phyloP scores from a whole-genome alignment of 37 sponge, comb jelly and placozoan genomes.

The Mnemiopsis leidyi region DNA sequence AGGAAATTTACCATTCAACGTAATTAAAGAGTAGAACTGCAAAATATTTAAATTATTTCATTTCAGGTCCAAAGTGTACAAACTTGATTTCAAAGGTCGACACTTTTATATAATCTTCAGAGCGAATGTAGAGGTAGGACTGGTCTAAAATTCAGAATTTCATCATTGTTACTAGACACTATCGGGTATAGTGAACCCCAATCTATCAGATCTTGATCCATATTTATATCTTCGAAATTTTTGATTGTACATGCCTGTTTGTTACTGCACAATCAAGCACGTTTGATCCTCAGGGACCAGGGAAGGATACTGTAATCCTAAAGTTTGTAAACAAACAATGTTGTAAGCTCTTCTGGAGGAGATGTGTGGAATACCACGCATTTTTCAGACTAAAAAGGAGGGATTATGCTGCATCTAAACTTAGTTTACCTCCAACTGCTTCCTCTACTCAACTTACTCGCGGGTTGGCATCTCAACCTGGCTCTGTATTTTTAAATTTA shows the following conservation, averaged over 20 bases:
- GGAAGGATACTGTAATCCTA: neutral
- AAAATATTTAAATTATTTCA: too few species aligned
- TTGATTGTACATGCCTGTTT: neutral
- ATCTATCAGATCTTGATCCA: too few species aligned
- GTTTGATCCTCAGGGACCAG: neutral
- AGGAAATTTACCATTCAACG: too few species aligned
- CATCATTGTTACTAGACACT: too few species aligned
- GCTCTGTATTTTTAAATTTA: too few species aligned
- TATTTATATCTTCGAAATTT: neutral
- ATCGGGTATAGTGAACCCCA: too few species aligned
- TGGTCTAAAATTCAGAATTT: too few species aligned
- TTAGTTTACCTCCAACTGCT: neutral
- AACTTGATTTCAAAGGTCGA: constrained; percentile 44
- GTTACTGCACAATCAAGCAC: neutral
- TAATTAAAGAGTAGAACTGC: too few species aligned
- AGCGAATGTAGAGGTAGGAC: neutral
- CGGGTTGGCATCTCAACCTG: too few species aligned
- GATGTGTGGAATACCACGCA: constrained; percentile 35
- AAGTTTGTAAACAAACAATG: constrained; percentile 4
- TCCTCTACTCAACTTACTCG: neutral
- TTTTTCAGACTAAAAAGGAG: neutral
- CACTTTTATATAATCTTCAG: constrained; percentile 26
- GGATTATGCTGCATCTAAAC: neutral
- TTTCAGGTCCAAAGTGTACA: constrained; percentile 43
- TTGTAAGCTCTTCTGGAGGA: constrained; percentile 32